Base-by-base conservation (phyloP, 2,113 vertebrate species). In the Brienomyrus brachyistius region DNA sequence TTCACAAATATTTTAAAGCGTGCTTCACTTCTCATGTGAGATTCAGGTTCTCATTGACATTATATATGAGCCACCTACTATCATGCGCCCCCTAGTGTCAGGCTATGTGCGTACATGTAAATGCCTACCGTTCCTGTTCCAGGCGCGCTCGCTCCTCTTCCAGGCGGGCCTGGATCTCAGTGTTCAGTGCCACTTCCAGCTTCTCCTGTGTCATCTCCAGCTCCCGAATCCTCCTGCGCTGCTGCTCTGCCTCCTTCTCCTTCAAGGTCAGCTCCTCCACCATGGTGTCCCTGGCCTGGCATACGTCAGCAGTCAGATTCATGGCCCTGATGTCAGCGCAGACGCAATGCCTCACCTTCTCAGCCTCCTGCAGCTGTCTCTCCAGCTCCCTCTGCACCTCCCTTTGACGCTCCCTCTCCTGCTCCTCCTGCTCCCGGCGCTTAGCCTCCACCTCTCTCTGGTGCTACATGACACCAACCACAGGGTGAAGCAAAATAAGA, bases 341-440 rank as follows among this genome's bases (percentile, higher is more conserved):
- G 10, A 31, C 4, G 0, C 10, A 9, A 5, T 8, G 82, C 82
- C 45, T 92, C 86, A 96, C 96, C 93, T 91, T 93, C 85, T 96
- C 94, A 0, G 95, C 95, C 89, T 96, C 95, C 77, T 94, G 92
- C 82, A 96, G 91, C 90, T 96, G 95, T 88, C 92, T 94, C 93
- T 95, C 94, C 92, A 96, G 89, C 86, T 95, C 94, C 91, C 92
- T 94, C 91, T 96, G 95, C 89, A 94, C 93, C 91, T 95, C 94
- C 89, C 54, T 93, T 88, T 96, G 96, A 90, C 91, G 94, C 88
- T 90, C 94, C 91, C 92, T 91, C 56, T 95, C 94, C 35, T 19
- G 91, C 62, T 94, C 94, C 47, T 96, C 96, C 1, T 94, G 92
- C 90, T 95, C 93, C 82, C 93, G 92, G 66, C 94, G 92, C 9